Evolutionary conservation across 2,113 vertebrate species (phyloP).

Genomic region (Centrocercus urophasianus): DNA sequence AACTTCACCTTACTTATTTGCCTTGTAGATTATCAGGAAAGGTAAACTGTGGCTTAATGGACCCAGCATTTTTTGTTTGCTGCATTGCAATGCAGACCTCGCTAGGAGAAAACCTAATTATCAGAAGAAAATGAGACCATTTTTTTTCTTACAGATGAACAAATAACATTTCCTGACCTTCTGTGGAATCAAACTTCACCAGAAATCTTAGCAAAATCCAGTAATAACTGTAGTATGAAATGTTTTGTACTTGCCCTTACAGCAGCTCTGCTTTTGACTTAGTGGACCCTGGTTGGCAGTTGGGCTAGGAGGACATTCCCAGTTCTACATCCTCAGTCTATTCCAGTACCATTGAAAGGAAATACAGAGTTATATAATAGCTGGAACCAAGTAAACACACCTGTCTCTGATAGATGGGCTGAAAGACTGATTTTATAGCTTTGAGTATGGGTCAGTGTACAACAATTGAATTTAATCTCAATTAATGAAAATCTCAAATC

Average conservation of each 20-base stretch:
- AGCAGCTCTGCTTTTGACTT: not conserved
- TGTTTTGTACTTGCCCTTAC: not conserved
- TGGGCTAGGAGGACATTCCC: not conserved
- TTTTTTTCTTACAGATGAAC: not conserved
- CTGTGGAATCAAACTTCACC: not conserved
- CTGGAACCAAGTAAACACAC: constrained; percentile 19
- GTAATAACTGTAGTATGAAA: not conserved
- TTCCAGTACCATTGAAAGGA: not conserved
- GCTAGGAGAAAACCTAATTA: not conserved
- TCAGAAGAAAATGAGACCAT: not conserved
- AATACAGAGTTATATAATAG: not conserved
- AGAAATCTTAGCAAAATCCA: constrained; percentile 4
- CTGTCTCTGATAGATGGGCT: not conserved
- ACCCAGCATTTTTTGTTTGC: not conserved
- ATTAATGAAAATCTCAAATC: not conserved
- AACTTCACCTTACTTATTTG: not conserved
- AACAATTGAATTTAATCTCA: constrained; percentile 17
- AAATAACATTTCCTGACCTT: not conserved
- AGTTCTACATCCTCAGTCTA: not conserved
- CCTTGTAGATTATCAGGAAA: not conserved
- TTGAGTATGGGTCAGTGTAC: not conserved
- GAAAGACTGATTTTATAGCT: not conserved
- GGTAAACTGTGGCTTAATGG: not conserved
- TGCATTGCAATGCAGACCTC: not conserved
- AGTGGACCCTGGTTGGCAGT: not conserved